A percentile compares a stretch with the other conserved stretches of the same genome.
Evolutionary conservation across 2,113 vertebrate species (phyloP).

Genomic region (Catharus bicknelli): DNA sequence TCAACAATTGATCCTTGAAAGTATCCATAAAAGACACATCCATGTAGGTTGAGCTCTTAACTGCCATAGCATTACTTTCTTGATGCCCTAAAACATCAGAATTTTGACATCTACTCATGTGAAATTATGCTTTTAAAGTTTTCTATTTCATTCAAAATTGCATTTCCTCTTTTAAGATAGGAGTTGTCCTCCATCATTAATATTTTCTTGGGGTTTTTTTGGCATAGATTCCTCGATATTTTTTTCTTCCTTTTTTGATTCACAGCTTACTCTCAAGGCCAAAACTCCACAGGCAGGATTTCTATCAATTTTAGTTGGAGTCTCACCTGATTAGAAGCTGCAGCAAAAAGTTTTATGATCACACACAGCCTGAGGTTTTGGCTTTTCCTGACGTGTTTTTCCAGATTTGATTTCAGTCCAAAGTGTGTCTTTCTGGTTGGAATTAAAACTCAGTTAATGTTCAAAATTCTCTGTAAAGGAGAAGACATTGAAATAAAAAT

Average conservation of each 20-base stretch:
- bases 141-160: neutral
- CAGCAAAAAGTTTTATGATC: neutral
- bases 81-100: neutral
- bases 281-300: neutral
- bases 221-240: neutral
- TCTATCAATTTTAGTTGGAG: neutral
- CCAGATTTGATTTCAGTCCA: neutral
- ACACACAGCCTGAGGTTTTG: rapidly evolving
- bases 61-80: neutral
- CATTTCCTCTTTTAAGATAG: neutral
- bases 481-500: neutral
- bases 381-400: neutral
- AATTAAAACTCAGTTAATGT: neutral
- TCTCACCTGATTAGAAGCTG: slow-evolving; percentile 17
- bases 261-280: neutral
- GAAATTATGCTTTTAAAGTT: neutral
- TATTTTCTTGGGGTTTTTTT: neutral
- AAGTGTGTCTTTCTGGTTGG: neutral
- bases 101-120: neutral
- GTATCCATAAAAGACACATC: neutral
- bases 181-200: neutral
- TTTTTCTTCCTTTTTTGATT: neutral
- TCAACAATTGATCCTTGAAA: neutral
- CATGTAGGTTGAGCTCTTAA: neutral
- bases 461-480: neutral